These are phyloP conservation scores for Dexiosoma caninum DNA, from an alignment of 2,888 invertebrate genomes.

Conservation along the genomic window DNA sequence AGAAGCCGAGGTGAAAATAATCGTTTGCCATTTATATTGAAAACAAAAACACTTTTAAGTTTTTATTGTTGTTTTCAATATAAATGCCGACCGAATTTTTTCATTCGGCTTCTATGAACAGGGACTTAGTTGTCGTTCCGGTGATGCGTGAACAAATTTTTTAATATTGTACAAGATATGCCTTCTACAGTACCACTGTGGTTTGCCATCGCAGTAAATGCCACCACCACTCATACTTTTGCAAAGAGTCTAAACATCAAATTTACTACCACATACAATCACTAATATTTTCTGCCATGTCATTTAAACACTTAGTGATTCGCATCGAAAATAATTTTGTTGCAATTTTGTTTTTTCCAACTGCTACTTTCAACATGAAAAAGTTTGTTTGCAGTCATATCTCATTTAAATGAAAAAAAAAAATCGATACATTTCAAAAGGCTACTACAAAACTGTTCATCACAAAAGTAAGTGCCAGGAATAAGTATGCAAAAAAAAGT, in stretches of 20 bases:
- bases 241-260: slow-evolving; percentile 9
- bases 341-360: neutral
- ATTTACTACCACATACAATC: neutral
- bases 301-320: slow-evolving; percentile 55
- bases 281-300: slow-evolving; percentile 47
- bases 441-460: slow-evolving; percentile 8
- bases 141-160: too few relatives aligned
- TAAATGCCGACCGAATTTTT: too few relatives aligned
- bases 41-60: too few relatives aligned
- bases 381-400: neutral
- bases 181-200: slow-evolving; percentile 10
- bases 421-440: slow-evolving; percentile 23
- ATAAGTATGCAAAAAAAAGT: slow-evolving; percentile 10
- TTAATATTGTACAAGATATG: neutral
- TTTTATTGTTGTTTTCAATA: too few relatives aligned
- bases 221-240: slow-evolving; percentile 24
- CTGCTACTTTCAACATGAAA: slow-evolving; percentile 39
- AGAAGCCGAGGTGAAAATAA: too few relatives aligned
- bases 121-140: too few relatives aligned
- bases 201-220: slow-evolving; percentile 13
- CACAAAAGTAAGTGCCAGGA: slow-evolving; percentile 9
- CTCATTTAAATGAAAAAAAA: neutral
- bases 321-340: slow-evolving; percentile 27
- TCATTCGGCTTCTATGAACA: too few relatives aligned
- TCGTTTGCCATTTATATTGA: too few relatives aligned